Conservation (phyloP, 2,113 vertebrate species). For the Podocnemis expansa region DNA sequence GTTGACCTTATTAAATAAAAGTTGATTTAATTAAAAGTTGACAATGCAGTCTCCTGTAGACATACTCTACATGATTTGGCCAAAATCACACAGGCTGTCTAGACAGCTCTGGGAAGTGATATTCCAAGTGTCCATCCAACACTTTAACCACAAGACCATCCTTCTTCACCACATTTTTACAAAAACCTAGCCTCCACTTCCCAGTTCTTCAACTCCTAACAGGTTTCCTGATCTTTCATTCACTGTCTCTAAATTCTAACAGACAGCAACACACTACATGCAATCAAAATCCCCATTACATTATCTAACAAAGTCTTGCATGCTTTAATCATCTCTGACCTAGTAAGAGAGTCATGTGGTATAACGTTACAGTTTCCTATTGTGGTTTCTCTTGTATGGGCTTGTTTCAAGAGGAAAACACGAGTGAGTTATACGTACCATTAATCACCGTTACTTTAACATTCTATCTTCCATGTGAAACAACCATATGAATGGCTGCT, state of each 20-base stretch:
- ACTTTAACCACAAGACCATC: background rate
- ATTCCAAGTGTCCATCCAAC: rapidly evolving
- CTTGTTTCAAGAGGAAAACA: background rate
- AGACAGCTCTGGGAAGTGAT: background rate
- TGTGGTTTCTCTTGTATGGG: background rate
- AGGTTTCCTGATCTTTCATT: background rate
- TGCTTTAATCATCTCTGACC: rapidly evolving
- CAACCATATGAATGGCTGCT: background rate
- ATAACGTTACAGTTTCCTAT: background rate
- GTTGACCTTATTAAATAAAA: no score
- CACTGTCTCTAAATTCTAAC: background rate
- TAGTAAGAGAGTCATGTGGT: background rate
- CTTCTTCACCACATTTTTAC: rapidly evolving
- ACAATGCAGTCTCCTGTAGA: no score
- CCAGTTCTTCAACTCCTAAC: background rate
- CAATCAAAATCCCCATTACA: background rate
- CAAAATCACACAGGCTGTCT: rapidly evolving
- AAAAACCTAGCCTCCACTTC: background rate
- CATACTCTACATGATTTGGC: background rate
- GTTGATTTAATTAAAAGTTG: no score
- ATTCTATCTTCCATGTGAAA: background rate
- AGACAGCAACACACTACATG: background rate
- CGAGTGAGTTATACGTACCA: background rate
- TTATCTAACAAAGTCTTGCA: background rate
- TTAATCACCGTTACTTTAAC: background rate